Evolutionary conservation across 2,797 vertebrate genomes (phyloP), one percentile per base, ranked within the genome.

Genomic region (Gephyroberyx darwinii): DNA sequence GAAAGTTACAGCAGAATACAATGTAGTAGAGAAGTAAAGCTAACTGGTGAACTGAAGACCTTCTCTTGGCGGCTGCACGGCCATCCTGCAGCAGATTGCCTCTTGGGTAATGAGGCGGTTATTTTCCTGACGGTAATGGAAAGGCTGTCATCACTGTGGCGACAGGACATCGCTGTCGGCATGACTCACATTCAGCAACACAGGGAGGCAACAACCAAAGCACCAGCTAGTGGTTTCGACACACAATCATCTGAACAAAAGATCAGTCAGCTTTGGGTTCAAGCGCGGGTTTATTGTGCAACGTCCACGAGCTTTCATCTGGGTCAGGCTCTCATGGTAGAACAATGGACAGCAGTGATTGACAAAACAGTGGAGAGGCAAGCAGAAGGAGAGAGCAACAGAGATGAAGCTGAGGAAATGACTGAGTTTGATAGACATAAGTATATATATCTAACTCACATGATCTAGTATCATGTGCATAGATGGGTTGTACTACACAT

Each of bases 51-150:
- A 69, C n/a, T 72, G 58, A 51, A 64, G 63, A 57, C 58, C 13
- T 60, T 65, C 63, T 7, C 26, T 41, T n/a, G 19, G 55, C 22
- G 67, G 66, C 63, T 64, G 74, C 48, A 35, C 67, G 70, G 65
- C 59, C 78, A 81, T 86, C 77, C 71, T 78, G 84, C 75, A 84
- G 64, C 82, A 78, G 51, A 74, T 75, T 74, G 80, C 82, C 81
- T 85, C 77, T 60, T 78, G 81, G 82, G 75, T 85, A 86, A 89
- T 84, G 78, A 86, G 83, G 86, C 84, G 76, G 81, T 86, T 81
- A 75, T 87, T 83, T 70, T 83, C 68, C 84, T 70, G 83, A 78
- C n/a, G 69, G 77, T 84, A 87, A 88, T 83, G 70, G 80, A 84
- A 89, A 84, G 74, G 69, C 78, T 87, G 83, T 85, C 85, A 86